Evolutionary conservation across 2,888 invertebrate species (phyloP), one percentile per base, ranked within the genome.

Genomic region (Aleiodes leptofemur): DNA sequence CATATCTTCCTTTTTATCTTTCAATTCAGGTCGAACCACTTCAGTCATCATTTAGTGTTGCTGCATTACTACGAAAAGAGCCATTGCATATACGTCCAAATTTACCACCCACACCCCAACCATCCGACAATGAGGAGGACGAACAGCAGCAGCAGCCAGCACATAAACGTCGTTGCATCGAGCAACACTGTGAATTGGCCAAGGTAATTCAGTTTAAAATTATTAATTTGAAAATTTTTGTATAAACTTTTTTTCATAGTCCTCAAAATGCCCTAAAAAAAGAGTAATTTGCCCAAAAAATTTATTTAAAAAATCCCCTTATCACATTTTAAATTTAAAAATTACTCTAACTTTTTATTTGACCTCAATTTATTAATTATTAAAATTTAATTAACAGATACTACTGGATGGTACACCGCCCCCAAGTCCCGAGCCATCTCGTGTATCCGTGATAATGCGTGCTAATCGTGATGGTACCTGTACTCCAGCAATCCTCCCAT

Each of bases 381-480:
- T 57, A 11, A n/a, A 57, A 57, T 48, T 53, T 78, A 70, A 61
- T 72, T 59, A 3, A 57, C 81, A 87, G 86, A 81, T 87, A 16
- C 89, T 92, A 74, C 89, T 92, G 78, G 90, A 91, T 80, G 91
- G 92, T 31, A 89, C 89, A 77, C 93, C 93, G 59, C 93, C 93
- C 23, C 87, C 90, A 5, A 90, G 90, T 79, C 92, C 92, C 7
- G 91, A 84, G 88, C 86, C 86, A 38, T 84, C 89, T 69, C 90
- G 92, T 71, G 91, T 94, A 43, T 96, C 96, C 11, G 97, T 97
- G 80, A 97, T 97, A 82, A 96, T 96, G 95, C 93, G 93, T 81
- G 96, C 95, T 7, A 94, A 95, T 88, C 94, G 94, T 78, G 95
- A 96, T 86, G 96, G 96, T 57, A 94, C 95, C 50, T 95, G 94